Evolutionary conservation across 2,113 vertebrate genomes (phyloP), one percentile per base, ranked within the genome.

Genomic region (Nicator chloris): DNA sequence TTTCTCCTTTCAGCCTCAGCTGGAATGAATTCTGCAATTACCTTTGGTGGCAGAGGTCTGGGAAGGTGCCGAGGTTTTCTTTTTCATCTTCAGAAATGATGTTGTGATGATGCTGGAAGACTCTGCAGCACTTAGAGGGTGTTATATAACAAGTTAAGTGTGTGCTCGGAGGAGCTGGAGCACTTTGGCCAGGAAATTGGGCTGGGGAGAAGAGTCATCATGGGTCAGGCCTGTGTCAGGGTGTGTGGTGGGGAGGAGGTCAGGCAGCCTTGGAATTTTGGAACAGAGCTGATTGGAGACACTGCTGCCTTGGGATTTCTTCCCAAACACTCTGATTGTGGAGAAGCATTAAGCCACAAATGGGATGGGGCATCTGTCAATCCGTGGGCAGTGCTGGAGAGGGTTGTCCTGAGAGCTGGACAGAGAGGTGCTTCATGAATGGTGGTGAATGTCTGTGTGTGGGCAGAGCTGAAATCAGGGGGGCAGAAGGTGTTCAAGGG

Each of bases 361-460:
- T 0, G 7, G 31, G 53, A 60, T 1, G 3, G 35, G 40, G 17
- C 0, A 0, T 53, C 22, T 87, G 53, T 57, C 57, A 21, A 0
- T 40, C 82, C 24, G 4, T 37, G 35, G 76, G 50, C 45, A 30
- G 44, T 35, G 56, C 51, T 53, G 66, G n/a, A 6, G 19, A 45
- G 37, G 30, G 12, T 8, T 63, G 35, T 63, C 44, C 66, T n/a
- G 66, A 51, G 44, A 86, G 39, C 30, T 73, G 60, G 31, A 16
- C 23, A 23, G n/a, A 53, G 85, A 71, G 26, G 19, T 56, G 37
- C 18, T 73, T 19, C 5, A 2, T 42, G 85, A 45, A 33, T 60
- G 16, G 7, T 86, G 28, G 6, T 66, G 45, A 50, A 54, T 10
- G 7, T 12, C 69, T 82, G 28, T 53, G 51, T 18, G 45, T 50